A percentile compares a stretch with the other conserved stretches of the same genome.
Conservation (phyloP, 2,888 invertebrate species). For the Spatulosminthurus flaviceps region DNA sequence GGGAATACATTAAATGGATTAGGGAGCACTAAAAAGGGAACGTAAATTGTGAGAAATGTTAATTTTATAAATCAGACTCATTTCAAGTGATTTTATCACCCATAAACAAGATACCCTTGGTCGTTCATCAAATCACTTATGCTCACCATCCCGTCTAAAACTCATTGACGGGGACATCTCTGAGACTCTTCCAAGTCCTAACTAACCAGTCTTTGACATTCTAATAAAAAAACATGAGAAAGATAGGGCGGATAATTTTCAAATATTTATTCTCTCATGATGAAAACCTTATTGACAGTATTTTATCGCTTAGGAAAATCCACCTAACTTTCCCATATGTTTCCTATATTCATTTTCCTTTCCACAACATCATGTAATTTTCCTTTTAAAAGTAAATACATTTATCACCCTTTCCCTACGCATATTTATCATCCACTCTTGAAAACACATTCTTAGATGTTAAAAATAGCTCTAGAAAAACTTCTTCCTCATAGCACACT, state of each 20-base stretch:
- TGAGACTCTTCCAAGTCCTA: constrained; percentile 3
- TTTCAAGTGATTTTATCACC: not conserved
- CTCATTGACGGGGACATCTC: not conserved
- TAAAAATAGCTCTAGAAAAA: no score
- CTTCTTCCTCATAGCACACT: no score
- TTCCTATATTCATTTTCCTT: no score
- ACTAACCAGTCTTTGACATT: constrained; percentile 13
- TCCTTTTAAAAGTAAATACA: constrained; percentile 4
- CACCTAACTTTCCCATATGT: not conserved
- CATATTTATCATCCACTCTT: not conserved
- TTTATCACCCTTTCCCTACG: not conserved
- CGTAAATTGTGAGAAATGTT: not conserved
- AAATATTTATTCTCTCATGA: not conserved
- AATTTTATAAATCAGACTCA: constrained; percentile 12
- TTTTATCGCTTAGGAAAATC: not conserved
- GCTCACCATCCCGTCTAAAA: no score
- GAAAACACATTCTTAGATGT: no score
- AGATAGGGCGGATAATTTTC: not conserved
- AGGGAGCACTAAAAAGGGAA: not conserved
- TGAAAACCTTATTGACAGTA: constrained; percentile 9
- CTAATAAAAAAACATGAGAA: not conserved
- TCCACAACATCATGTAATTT: not conserved
- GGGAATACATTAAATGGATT: not conserved
- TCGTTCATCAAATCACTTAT: no score
- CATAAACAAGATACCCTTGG: not conserved